Base-by-base conservation (phyloP, 2,888 invertebrate genomes). In the Temnothorax unifasciatus region DNA sequence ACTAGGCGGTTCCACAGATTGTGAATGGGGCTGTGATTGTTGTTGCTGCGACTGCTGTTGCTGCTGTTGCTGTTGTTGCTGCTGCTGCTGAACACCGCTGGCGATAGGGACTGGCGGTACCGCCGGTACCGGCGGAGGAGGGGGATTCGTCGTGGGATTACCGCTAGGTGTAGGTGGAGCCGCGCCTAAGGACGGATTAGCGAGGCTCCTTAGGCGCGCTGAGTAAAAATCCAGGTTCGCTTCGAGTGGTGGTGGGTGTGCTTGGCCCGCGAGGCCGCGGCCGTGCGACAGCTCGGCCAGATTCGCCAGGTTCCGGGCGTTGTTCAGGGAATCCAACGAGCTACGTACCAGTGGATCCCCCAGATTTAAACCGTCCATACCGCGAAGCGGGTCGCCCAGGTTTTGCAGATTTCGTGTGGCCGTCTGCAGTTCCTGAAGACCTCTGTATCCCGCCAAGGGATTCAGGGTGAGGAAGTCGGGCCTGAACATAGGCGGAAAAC, bases 151-250 rank as follows among this genome's bases (percentile, higher is more conserved):
- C 96, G 96, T 97, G 97, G 96, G 96, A 96, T 88, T 34, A 29
- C 84, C 90, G 96, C 97, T 96, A 84, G 91, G 87, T 34, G 91
- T 97, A 96, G 97, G 97, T 96, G 97, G 97, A 96, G 97, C 97
- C 96, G 97, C 97, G 96, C 98, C 98, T 96, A 98, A 98, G 97
- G 98, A 98, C 96, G 98, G 98, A 96, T 98, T 98, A 96, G 99
- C 99, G 96, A 99, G 97, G 97, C 99, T 99, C 96, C 99, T 98
- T 97, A 99, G 97, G 97, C 99, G 97, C 97, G 99, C 99, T 96
- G 99, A 99, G 97, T 99, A 99, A 97, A 99, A 99, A 97, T 99
- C 99, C 97, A 98, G 97, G 96, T 98, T 98, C 95, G 98, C 97
- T 96, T 97, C 98, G 92, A 97, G 96, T 95, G 96, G 97, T 90